These are phyloP conservation scores for Ctenicera cuprea DNA, from an alignment of 2,888 invertebrate genomes.

Conservation along the genomic window DNA sequence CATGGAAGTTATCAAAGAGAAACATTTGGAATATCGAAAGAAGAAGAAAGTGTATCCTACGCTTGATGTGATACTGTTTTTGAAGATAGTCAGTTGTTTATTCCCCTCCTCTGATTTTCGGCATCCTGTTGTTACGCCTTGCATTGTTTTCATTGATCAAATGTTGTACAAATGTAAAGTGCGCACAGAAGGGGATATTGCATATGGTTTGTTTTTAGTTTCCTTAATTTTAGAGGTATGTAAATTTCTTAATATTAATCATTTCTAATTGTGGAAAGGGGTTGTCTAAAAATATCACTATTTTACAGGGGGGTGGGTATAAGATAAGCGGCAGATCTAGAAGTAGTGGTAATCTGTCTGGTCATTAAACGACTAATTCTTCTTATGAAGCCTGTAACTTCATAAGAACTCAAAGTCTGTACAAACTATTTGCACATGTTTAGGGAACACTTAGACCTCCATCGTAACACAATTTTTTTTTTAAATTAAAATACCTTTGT, in stretches of 20 bases:
- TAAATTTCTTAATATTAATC: conserved; percentile 45
- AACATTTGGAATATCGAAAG: conserved; percentile 79
- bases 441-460: too few relatives aligned
- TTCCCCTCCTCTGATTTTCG: conserved; percentile 94
- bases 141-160: conserved; percentile 87
- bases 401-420: too few relatives aligned
- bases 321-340: too few relatives aligned
- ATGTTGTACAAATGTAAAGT: conserved; percentile 82
- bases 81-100: conserved; percentile 87
- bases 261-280: conserved; percentile 35
- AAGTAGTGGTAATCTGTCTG: too few relatives aligned
- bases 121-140: conserved; percentile 93
- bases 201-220: conserved; percentile 85
- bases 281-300: too few relatives aligned
- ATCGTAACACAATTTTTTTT: too few relatives aligned
- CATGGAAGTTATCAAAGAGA: conserved; percentile 83
- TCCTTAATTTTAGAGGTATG: conserved; percentile 84
- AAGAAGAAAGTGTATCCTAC: conserved; percentile 78
- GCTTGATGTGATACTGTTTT: conserved; percentile 84
- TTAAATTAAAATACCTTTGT: too few relatives aligned
- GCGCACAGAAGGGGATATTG: conserved; percentile 80
- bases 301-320: too few relatives aligned
- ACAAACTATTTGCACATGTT: too few relatives aligned
- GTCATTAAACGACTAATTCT: too few relatives aligned
- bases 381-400: too few relatives aligned